Conservation (phyloP, 2,888 invertebrate genomes). For the Panopea generosa region DNA sequence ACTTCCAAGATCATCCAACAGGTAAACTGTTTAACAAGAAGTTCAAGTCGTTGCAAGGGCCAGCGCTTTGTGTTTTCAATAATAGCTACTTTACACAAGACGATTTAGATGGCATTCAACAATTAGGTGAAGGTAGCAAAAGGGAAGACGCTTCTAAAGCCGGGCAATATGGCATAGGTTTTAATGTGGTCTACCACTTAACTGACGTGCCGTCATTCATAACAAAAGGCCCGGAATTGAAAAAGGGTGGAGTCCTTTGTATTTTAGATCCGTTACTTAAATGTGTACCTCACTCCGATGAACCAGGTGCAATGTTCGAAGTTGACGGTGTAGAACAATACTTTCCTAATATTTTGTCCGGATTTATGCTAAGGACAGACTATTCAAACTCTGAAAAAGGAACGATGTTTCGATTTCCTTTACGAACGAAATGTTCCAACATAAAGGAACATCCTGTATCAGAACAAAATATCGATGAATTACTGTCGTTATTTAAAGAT, state of each 20-base stretch:
- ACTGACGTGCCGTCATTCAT: conserved; percentile 83
- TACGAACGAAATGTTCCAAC: conserved; percentile 69
- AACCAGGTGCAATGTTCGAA: conserved; percentile 33
- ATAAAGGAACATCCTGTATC: conserved; percentile 58
- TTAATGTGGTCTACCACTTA: conserved; percentile 83
- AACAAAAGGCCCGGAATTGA: conserved; percentile 66
- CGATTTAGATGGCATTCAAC: conserved; percentile 81
- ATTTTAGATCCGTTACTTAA: conserved; percentile 74
- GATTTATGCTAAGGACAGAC: conserved; percentile 55
- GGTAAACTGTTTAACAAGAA: background rate
- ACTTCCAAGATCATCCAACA: conserved; percentile 4
- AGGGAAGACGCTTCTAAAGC: conserved; percentile 78
- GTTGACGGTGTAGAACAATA: conserved; percentile 31
- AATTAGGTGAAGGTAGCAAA: conserved; percentile 81
- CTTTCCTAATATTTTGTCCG: conserved; percentile 53
- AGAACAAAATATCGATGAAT: conserved; percentile 8
- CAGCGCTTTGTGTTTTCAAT: conserved; percentile 72
- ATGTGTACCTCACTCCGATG: conserved; percentile 18
- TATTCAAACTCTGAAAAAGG: conserved; percentile 30
- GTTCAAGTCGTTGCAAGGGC: background rate
- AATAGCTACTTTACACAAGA: conserved; percentile 77
- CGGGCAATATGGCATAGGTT: conserved; percentile 84
- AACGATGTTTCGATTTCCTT: conserved; percentile 58
- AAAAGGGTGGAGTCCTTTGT: conserved; percentile 62
- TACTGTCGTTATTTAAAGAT: conserved; percentile 25